A percentile compares a stretch with the other conserved stretches of the same genome.
These are phyloP conservation scores for Mnemiopsis leidyi DNA, from an alignment of 37 sponge, comb jelly and placozoan genomes.

Conservation along the genomic window DNA sequence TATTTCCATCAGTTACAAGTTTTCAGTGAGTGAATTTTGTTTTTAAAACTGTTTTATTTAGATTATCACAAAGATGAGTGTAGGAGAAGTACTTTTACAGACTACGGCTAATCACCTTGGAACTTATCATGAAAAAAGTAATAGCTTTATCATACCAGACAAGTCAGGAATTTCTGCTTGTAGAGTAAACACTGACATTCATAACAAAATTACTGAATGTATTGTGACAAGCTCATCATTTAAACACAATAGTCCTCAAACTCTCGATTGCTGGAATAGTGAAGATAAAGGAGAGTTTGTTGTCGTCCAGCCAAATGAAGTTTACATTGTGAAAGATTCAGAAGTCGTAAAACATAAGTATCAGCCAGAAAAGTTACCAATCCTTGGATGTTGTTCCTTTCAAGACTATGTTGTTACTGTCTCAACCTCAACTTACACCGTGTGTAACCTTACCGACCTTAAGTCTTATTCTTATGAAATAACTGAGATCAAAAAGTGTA, in stretches of 20 bases:
- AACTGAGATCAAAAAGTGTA: not conserved
- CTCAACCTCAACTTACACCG: not conserved
- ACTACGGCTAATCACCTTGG: not conserved
- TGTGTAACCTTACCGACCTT: not conserved
- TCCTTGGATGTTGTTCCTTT: not conserved
- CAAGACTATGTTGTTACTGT: conserved; percentile 10
- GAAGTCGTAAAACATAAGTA: not conserved
- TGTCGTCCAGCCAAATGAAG: not conserved
- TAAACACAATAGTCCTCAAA: not conserved
- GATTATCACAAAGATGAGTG: conserved; percentile 1
- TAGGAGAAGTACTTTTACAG: not conserved
- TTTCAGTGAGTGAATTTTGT: too few species aligned
- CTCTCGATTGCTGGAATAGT: not conserved
- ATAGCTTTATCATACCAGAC: not conserved
- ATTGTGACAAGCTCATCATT: not conserved
- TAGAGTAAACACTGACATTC: not conserved
- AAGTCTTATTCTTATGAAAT: not conserved
- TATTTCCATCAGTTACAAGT: too few species aligned
- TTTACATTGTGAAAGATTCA: not conserved
- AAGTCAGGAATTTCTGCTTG: not conserved
- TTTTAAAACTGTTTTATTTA: too few species aligned
- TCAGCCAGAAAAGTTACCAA: not conserved
- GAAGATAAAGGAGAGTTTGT: not conserved
- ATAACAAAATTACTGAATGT: not conserved
- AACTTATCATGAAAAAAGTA: not conserved